Percentiles rank a stretch among this genome's conserved stretches.
phyloP scores from a whole-genome alignment of 92 coral and sea anemone species.

The Palythoa caribaeorum region DNA sequence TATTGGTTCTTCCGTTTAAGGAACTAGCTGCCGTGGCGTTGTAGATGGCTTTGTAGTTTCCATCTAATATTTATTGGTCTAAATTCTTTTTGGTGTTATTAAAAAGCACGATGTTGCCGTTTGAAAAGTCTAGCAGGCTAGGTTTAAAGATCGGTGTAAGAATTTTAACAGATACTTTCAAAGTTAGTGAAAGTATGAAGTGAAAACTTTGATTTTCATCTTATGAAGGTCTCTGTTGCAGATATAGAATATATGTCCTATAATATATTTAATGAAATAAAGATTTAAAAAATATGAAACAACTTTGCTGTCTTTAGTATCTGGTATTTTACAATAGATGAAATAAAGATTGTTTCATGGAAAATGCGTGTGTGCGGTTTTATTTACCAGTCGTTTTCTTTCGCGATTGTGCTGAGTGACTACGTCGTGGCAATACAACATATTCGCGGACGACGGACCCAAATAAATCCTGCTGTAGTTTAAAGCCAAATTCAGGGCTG shows the following conservation, averaged over 20 bases:
- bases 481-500: no score
- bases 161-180: not conserved
- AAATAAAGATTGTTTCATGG: no score
- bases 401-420: no score
- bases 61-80: not conserved
- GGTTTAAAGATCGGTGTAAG: not conserved
- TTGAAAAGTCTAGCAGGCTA: slow-evolving; percentile 39
- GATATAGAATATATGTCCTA: not conserved
- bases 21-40: not conserved
- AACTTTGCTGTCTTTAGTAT: not conserved
- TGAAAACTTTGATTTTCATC: not conserved
- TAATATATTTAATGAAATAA: not conserved
- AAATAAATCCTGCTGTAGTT: no score
- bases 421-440: no score
- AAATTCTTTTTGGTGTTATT: not conserved
- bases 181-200: not conserved
- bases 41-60: not conserved
- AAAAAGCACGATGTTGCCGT: not conserved
- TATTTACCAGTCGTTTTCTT: no score
- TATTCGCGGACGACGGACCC: no score
- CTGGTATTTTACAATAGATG: not conserved
- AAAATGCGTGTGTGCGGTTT: no score
- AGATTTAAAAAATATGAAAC: not conserved
- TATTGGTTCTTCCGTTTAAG: not conserved
- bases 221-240: not conserved